Evolutionary conservation across 2,113 vertebrate species (phyloP).

Genomic region (Montifringilla adamsi): DNA sequence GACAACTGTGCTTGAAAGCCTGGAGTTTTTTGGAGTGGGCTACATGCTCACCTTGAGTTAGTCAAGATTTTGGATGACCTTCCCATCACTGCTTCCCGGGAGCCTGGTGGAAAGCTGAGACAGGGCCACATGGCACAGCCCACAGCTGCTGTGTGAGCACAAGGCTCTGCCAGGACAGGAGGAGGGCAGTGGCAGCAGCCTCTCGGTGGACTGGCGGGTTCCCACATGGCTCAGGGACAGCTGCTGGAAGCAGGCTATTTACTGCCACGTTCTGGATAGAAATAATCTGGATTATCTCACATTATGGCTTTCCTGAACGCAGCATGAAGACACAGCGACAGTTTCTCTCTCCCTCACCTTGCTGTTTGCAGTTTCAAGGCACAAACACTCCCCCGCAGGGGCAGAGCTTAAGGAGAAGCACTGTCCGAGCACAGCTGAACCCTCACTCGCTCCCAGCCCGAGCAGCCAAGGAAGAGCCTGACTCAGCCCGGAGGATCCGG

Average conservation of each 20-base stretch:
- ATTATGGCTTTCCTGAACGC: not conserved
- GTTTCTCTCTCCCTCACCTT: not conserved
- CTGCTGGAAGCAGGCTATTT: not conserved
- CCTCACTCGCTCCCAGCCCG: not conserved
- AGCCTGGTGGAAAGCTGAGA: not conserved
- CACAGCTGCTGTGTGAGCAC: not conserved
- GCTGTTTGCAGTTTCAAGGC: not conserved
- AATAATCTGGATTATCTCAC: conserved; percentile 37
- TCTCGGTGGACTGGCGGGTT: not conserved
- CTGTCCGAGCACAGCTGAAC: not conserved
- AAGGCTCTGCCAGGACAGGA: not conserved
- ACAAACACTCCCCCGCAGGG: not conserved
- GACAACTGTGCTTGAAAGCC: not conserved
- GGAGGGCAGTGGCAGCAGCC: not conserved
- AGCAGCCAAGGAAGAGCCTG: not conserved
- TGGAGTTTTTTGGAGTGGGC: not conserved
- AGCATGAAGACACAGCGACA: not conserved
- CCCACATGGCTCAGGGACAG: not conserved
- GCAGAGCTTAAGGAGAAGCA: not conserved
- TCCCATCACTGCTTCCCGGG: not conserved
- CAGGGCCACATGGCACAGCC: not conserved
- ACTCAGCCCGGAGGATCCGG: not conserved
- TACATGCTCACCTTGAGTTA: not conserved
- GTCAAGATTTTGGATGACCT: not conserved
- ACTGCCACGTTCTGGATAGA: not conserved